phyloP scores from a whole-genome alignment of 2,888 invertebrate species.

The Dyspetes luteomarginatus region DNA sequence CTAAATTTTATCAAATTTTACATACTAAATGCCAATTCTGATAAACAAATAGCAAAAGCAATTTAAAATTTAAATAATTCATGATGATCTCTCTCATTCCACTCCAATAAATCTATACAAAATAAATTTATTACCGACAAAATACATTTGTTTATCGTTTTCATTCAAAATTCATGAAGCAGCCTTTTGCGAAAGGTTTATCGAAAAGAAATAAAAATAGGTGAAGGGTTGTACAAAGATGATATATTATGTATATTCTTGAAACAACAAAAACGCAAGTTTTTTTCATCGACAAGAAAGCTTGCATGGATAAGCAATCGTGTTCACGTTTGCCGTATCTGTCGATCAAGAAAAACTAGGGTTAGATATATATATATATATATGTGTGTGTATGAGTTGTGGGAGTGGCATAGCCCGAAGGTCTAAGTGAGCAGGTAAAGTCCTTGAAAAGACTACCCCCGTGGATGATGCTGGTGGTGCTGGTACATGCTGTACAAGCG shows the following conservation, averaged over 20 bases:
- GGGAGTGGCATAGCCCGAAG: conserved; percentile 47
- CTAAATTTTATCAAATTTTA: background rate
- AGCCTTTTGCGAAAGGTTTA: background rate
- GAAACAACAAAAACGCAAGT: background rate
- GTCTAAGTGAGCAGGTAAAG: conserved; percentile 24
- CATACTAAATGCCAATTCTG: too few relatives aligned
- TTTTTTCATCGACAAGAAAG: conserved; percentile 6
- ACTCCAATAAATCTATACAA: background rate
- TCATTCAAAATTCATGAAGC: background rate
- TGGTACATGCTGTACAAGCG: background rate
- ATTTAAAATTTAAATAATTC: too few relatives aligned
- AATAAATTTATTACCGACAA: too few relatives aligned
- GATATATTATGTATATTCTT: background rate
- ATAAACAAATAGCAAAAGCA: too few relatives aligned
- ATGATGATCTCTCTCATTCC: too few relatives aligned
- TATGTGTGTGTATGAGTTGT: conserved; percentile 22
- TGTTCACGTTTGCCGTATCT: conserved; percentile 8
- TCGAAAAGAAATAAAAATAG: background rate
- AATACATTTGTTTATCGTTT: too few relatives aligned
- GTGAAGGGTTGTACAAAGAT: background rate
- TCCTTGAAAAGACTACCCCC: conserved; percentile 18
- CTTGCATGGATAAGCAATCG: conserved; percentile 1
- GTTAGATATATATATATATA: background rate
- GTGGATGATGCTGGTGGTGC: conserved; percentile 26
- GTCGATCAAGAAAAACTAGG: conserved; percentile 13